phyloP scores from a whole-genome alignment of 2,113 vertebrate species.

The Cromileptes altivelis region DNA sequence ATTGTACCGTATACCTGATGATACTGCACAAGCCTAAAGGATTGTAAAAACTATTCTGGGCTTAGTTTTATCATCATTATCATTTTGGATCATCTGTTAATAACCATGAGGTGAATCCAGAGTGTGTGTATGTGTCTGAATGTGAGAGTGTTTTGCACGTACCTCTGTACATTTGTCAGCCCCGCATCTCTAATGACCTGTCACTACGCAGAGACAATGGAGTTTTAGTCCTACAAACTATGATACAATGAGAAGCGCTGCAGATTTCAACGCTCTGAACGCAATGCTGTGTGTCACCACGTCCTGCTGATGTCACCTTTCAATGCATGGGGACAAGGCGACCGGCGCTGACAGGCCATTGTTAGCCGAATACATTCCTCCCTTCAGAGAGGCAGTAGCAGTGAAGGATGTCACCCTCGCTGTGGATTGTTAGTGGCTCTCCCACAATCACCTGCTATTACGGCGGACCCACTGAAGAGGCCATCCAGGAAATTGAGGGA shows the following conservation, averaged over 20 bases:
- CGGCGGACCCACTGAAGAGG: slow-evolving; percentile 41
- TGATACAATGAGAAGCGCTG: slow-evolving; percentile 2
- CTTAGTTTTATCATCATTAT: not conserved
- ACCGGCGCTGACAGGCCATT: slow-evolving; percentile 65
- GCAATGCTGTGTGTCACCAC: slow-evolving; percentile 45
- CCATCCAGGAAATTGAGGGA: slow-evolving; percentile 61
- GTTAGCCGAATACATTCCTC: slow-evolving; percentile 59
- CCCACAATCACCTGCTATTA: slow-evolving; percentile 72
- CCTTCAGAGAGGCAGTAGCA: slow-evolving; percentile 34
- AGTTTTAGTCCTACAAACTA: slow-evolving; percentile 19
- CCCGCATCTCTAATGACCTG: slow-evolving; percentile 42
- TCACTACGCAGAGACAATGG: slow-evolving; percentile 30
- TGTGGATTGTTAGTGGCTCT: slow-evolving; percentile 54
- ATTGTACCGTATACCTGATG: no score
- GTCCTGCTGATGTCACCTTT: slow-evolving; percentile 56
- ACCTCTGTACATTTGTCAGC: slow-evolving; percentile 4
- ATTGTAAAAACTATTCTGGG: not conserved
- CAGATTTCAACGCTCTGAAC: slow-evolving; percentile 18
- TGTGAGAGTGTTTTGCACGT: not conserved
- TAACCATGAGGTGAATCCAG: not conserved
- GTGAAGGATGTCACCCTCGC: slow-evolving; percentile 67
- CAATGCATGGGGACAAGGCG: slow-evolving; percentile 14
- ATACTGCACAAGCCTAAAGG: no score
- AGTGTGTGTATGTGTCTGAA: not conserved
- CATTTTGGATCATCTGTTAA: not conserved